Evolutionary conservation across 2,888 invertebrate genomes (phyloP).

Genomic region (Diploptera punctata): DNA sequence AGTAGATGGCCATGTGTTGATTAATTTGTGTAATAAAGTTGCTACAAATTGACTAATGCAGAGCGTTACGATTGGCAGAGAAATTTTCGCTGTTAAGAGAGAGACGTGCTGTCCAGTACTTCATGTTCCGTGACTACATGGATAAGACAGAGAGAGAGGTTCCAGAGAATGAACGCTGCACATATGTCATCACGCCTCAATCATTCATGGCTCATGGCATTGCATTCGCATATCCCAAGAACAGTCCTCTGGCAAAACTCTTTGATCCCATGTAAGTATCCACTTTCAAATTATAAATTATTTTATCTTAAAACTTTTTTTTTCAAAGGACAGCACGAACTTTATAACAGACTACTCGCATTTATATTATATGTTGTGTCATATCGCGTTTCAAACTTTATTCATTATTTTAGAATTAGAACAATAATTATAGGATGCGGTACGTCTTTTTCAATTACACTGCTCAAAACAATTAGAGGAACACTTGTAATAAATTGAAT

Average conservation of each 20-base stretch:
- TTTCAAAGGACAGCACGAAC: not conserved
- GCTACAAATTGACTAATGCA: too few relatives aligned
- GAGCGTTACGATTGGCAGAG: too few relatives aligned
- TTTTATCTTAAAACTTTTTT: not conserved
- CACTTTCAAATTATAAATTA: not conserved
- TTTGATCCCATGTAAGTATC: slow-evolving; percentile 76
- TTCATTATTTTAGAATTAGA: too few relatives aligned
- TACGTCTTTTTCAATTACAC: too few relatives aligned
- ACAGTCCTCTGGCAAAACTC: slow-evolving; percentile 63
- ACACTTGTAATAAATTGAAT: too few relatives aligned
- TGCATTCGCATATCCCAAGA: slow-evolving; percentile 73
- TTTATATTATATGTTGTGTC: too few relatives aligned
- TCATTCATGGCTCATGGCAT: slow-evolving; percentile 69
- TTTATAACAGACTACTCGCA: too few relatives aligned
- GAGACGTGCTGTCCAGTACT: slow-evolving; percentile 68
- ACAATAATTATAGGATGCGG: too few relatives aligned
- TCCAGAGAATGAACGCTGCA: slow-evolving; percentile 71
- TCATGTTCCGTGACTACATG: slow-evolving; percentile 74
- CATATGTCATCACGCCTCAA: slow-evolving; percentile 76
- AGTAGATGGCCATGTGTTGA: too few relatives aligned
- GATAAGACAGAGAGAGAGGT: slow-evolving; percentile 63
- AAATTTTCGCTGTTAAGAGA: slow-evolving; percentile 71
- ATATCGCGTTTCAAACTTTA: too few relatives aligned
- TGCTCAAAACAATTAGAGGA: too few relatives aligned
- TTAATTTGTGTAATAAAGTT: too few relatives aligned